These are phyloP conservation scores for Lota lota DNA, from an alignment of 2,113 vertebrate genomes.

Conservation along the genomic window DNA sequence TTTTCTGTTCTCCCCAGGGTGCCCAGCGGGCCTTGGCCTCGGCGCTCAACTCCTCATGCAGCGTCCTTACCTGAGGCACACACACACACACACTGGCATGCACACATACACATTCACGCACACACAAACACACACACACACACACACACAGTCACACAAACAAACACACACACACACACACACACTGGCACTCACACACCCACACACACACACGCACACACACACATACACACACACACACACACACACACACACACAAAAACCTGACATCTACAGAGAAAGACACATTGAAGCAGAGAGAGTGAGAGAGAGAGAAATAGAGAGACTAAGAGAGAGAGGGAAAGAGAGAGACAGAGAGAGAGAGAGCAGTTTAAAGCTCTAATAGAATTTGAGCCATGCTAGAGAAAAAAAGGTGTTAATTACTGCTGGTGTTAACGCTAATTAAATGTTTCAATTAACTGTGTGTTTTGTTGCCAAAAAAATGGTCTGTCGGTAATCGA, in stretches of 20 bases:
- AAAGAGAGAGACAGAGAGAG: slow-evolving; percentile 43
- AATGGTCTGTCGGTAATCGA: slow-evolving; percentile 72
- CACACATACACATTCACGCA: slow-evolving; percentile 32
- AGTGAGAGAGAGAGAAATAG: slow-evolving; percentile 23
- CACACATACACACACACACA: neutral
- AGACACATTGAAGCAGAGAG: slow-evolving; percentile 27
- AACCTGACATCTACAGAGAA: too few species aligned
- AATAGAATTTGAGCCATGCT: slow-evolving; percentile 75
- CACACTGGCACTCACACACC: neutral
- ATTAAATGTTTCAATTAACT: slow-evolving; percentile 86
- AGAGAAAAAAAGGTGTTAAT: slow-evolving; percentile 85
- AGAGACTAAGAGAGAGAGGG: slow-evolving; percentile 38
- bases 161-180: neutral
- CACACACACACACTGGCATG: slow-evolving; percentile 38
- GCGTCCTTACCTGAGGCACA: slow-evolving; percentile 83
- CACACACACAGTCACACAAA: slow-evolving; percentile 14
- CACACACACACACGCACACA: too few species aligned
- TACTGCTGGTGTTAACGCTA: slow-evolving; percentile 86
- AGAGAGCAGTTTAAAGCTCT: slow-evolving; percentile 66
- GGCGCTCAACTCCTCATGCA: slow-evolving; percentile 86
- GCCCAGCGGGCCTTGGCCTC: slow-evolving; percentile 81
- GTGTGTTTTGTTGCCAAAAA: slow-evolving; percentile 77
- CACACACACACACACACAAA: neutral
- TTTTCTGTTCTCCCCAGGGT: slow-evolving; percentile 68
- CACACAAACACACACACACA: slow-evolving; percentile 42